Evolutionary conservation across 92 coral and sea anemone species (phyloP), one percentile per base, ranked within the genome.

Genomic region (Palythoa heliodiscus): DNA sequence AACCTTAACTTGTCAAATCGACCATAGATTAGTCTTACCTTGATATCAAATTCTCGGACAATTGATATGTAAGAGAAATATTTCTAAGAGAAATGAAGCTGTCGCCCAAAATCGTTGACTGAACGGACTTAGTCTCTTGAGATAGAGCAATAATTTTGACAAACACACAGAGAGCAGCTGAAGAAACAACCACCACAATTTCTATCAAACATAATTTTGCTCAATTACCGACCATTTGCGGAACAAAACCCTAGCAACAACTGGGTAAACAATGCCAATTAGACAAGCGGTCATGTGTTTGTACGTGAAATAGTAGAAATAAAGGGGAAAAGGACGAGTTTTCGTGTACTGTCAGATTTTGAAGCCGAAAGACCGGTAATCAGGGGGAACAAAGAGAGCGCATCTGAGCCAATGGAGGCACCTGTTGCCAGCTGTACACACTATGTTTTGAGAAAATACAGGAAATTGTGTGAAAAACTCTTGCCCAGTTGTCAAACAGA

Each of bases 211-310:
- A 94, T 92, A 88, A 92, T 94, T 94, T 94, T 87, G 98, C 90
- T 94, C 98, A 94, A 94, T 94, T 94, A 94, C 95, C 91, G 95
- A 86, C 95, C 95, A 94, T 94, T 94, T 90, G 95, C 73, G 87
- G 90, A 92, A 94, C 98, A 94, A 94, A 92, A 77, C 88, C 84
- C 38, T 85, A 73, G 92, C 92, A 83, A 86, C 93, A 88, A 92
- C 95, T 94, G 95, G 70, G 92, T 94, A 90, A 94, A 94, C 98
- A 94, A 43, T 71, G 91, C 86, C 88, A 92, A 94, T 94, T 94
- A 92, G 92, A 90, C 95, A 87, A 67, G 89, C 71, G 78, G 98
- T 87, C 89, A 88, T 78, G 87, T 92, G 98, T 88, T 93, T 92
- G 87, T 95, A 82, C 88, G 98, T 84, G 93, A 70, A 79, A 77